Evolutionary conservation across 2,888 invertebrate species (phyloP).

Genomic region (Agonopterix arenella): DNA sequence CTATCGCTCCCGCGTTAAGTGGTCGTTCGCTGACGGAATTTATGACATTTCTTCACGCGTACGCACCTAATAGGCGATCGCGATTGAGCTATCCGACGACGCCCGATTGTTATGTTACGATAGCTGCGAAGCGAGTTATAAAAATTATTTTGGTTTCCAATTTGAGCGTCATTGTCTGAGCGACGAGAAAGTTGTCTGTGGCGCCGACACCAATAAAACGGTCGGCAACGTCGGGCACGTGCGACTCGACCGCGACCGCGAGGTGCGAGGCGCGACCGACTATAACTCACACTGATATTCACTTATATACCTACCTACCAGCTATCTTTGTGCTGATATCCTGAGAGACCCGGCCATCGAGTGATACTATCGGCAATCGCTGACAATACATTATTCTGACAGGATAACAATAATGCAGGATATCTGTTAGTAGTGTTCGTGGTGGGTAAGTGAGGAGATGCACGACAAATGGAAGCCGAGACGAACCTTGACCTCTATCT

Average conservation of each 20-base stretch:
- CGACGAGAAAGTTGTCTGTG: conserved; percentile 70
- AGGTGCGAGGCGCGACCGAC: conserved; percentile 26
- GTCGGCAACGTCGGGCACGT: conserved; percentile 25
- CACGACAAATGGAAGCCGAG: conserved; percentile 54
- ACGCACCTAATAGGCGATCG: conserved; percentile 45
- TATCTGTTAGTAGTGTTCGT: conserved; percentile 49
- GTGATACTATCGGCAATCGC: conserved; percentile 47
- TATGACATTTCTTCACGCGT: conserved; percentile 53
- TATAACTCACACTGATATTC: conserved; percentile 48
- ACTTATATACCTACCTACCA: conserved; percentile 27
- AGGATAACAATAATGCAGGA: conserved; percentile 60
- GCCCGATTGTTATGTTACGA: conserved; percentile 36
- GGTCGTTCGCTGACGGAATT: conserved; percentile 55
- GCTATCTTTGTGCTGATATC: conserved; percentile 33
- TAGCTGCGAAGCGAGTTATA: conserved; percentile 43
- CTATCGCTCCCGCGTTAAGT: conserved; percentile 70
- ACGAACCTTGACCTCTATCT: conserved; percentile 32
- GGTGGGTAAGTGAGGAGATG: conserved; percentile 28
- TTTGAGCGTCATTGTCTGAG: conserved; percentile 69
- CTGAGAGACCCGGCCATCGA: conserved; percentile 23
- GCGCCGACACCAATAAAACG: conserved; percentile 72
- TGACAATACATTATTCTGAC: conserved; percentile 62
- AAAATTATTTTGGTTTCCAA: conserved; percentile 68
- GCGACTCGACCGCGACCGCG: conserved; percentile 39
- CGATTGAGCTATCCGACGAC: conserved; percentile 41